These are phyloP conservation scores for Vanessa tameamea DNA, from an alignment of 1,140 invertebrate genomes.

Conservation along the genomic window DNA sequence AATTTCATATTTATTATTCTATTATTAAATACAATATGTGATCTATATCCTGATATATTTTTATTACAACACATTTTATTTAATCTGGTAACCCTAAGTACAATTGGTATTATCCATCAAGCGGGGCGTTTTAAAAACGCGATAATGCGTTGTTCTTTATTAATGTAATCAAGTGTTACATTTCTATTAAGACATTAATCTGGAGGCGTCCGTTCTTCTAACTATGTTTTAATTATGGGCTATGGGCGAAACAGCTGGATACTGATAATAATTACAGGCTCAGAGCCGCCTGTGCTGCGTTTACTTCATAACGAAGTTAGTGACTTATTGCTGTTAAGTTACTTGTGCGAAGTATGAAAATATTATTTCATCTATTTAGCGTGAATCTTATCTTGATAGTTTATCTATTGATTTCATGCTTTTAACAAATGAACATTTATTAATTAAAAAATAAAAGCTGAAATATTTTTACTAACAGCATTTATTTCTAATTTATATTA, in stretches of 20 bases:
- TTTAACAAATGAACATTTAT: too few relatives aligned
- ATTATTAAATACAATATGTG: too few relatives aligned
- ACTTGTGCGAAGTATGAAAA: background rate
- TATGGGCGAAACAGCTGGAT: constrained; percentile 61
- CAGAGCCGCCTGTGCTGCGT: constrained; percentile 47
- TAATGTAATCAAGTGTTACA: constrained; percentile 71
- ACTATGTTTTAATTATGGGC: constrained; percentile 76
- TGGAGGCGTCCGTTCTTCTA: constrained; percentile 61
- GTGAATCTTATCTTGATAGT: background rate
- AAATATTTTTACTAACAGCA: too few relatives aligned
- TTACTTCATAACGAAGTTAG: background rate
- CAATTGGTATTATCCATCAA: constrained; percentile 60
- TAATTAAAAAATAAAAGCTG: too few relatives aligned
- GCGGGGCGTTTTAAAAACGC: constrained; percentile 51
- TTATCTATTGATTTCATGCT: background rate
- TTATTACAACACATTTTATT: background rate
- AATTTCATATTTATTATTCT: too few relatives aligned
- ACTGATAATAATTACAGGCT: constrained; percentile 70
- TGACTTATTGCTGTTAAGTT: background rate
- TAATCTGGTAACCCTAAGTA: constrained; percentile 25
- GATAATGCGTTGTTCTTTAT: constrained; percentile 58
- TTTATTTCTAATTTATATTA: too few relatives aligned
- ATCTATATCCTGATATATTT: background rate
- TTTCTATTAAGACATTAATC: constrained; percentile 76
- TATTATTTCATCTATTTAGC: background rate